Evolutionary conservation across 2,888 invertebrate species (phyloP), one percentile per base, ranked within the genome.

Genomic region (Xestia rhomboidea): DNA sequence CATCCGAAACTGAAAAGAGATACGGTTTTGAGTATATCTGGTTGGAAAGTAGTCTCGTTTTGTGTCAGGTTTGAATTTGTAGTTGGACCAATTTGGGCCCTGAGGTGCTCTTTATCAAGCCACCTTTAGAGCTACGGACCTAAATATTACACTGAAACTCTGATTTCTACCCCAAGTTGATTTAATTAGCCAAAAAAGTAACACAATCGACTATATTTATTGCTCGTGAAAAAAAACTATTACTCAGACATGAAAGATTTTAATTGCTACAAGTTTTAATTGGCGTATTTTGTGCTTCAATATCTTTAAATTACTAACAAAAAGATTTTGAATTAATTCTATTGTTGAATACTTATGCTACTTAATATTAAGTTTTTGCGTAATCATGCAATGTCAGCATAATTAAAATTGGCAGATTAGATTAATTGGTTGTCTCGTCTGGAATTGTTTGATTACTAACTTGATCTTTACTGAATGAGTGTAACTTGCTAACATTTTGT

Each of bases 361-460:
- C 57, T 66, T n/a, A 18, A 54, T 54, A 54, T 34, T 34, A 34
- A 34, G 41, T 41, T 41, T 79, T 15, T 66, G 27, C 83, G 60
- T 38, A 57, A 60, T 75, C 68, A 68, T 60, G 63, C 60, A 60
- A 71, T 24, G 30, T 64, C 72, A 54, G 66, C 6, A 15, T 73
- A 68, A 79, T 83, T 79, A 51, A 63, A 74, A 74, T 27, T 63
- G 63, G 51, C 46, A 71, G 41, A 54, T 57, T n/a, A 38, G 24
- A 69, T 73, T n/a, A 69, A 27, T 62, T 82, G 68, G 34, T 10
- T 34, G 66, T 66, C 30, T 66, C 68, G n/a, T 69, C 66, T 82
- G 27, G 15, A 69, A 69, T 41, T 66, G 30, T 72, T 71, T 38
- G 15, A 24, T 69, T 34, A 73, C 70, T 68, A 49, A 68, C 24